Evolutionary conservation across 2,113 vertebrate species (phyloP), one percentile per base, ranked within the genome.

Genomic region (Asarcornis scutulata): DNA sequence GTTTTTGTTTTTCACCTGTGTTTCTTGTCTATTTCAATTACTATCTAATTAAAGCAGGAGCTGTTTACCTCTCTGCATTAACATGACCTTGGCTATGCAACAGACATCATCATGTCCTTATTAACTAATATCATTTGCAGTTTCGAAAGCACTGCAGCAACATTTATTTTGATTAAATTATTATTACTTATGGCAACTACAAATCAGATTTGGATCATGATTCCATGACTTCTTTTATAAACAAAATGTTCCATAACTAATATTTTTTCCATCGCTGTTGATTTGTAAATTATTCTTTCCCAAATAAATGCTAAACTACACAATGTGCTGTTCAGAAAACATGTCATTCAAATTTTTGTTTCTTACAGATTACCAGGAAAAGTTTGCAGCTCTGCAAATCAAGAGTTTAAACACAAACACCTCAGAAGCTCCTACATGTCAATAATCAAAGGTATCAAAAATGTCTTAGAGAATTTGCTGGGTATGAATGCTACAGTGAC

Each of bases 311-410:
- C 18, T 68, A 52, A 75, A 60, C 6, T 18, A 78, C 17, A 17
- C 27, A 67, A 60, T 36, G 14, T 2, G 36, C 46, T 46, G 12
- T 76, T 80, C 53, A 73, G 53, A 86, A 88, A 83, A 86, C 21
- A 56, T 0, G 3, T 3, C 1, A 1, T 85, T 87, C 32, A 48
- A 56, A 67, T 31, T 9, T 44, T 5, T 16, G 2, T 0, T 48
- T 89, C 86, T 76, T 60, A 8, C 48, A 36, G 21, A 89, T 40
- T 38, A 64, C 11, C 26, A 72, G 38, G n/a, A 34, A 68, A 60
- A 17, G 9, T 53, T 92, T 75, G 34, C 52, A 75, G 42, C 11
- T 80, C 12, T 78, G 44, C 13, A n/a, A 32, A 16, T 32, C 8
- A 55, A 63, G 17, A 78, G 2, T 18, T 83, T 63, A 87, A 84